Conservation (phyloP, 1,140 invertebrate genomes). For the Drosophila seguyi region DNA sequence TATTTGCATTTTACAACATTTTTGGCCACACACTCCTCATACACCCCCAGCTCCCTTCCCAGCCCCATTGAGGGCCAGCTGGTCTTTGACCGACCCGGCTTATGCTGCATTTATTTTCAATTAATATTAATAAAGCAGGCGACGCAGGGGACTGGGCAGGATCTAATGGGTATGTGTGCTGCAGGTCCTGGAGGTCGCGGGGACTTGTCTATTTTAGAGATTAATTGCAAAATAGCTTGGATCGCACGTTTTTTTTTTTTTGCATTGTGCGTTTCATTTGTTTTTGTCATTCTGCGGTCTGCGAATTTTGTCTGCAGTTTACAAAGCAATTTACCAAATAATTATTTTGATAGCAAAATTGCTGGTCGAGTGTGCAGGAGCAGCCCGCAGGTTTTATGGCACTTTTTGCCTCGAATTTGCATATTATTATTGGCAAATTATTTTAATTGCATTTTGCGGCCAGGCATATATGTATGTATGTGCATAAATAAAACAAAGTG, state of each 20-base stretch:
- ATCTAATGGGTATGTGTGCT: not conserved
- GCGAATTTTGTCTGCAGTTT: slow-evolving; percentile 46
- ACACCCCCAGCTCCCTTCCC: not conserved
- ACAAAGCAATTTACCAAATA: slow-evolving; percentile 71
- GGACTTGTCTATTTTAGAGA: slow-evolving; percentile 54
- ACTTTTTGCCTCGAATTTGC: slow-evolving; percentile 51
- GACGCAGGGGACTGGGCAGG: not conserved
- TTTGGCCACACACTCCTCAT: slow-evolving; percentile 31
- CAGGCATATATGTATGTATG: slow-evolving; percentile 1
- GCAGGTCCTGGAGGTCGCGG: no score
- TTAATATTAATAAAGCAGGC: slow-evolving; percentile 79
- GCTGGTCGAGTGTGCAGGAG: slow-evolving; percentile 24
- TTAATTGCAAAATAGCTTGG: slow-evolving; percentile 68
- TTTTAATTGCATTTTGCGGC: slow-evolving; percentile 63
- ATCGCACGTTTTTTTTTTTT: slow-evolving; percentile 12
- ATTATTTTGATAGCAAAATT: slow-evolving; percentile 69
- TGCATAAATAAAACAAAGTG: slow-evolving; percentile 23
- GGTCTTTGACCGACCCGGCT: slow-evolving; percentile 63
- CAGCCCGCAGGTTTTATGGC: slow-evolving; percentile 34
- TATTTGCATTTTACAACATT: slow-evolving; percentile 78
- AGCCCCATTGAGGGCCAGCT: slow-evolving; percentile 12
- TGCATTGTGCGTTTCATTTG: slow-evolving; percentile 2
- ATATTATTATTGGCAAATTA: slow-evolving; percentile 73
- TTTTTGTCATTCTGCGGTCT: slow-evolving; percentile 27
- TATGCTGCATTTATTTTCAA: slow-evolving; percentile 82